Percentiles rank a stretch among this genome's conserved stretches.
These are phyloP conservation scores for Rosalia funebris DNA, from an alignment of 2,888 invertebrate genomes.

Conservation along the genomic window DNA sequence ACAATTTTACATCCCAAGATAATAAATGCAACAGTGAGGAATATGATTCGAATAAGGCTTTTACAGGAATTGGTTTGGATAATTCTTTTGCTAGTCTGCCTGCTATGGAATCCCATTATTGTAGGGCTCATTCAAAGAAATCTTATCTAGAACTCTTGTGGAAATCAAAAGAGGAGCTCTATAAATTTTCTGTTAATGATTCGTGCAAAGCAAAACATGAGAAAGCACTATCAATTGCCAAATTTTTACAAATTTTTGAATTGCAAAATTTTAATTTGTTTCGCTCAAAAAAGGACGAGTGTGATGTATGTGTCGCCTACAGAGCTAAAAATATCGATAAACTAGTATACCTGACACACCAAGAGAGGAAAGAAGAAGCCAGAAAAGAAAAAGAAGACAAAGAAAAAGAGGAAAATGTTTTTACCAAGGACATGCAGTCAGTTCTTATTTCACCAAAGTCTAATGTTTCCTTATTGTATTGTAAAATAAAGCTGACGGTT, in stretches of 20 bases:
- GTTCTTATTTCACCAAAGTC: constrained; percentile 34
- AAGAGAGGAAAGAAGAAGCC: not conserved
- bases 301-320: not conserved
- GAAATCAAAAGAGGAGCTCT: not conserved
- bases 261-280: not conserved
- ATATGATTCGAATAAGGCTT: not conserved
- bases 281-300: constrained; percentile 3
- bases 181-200: not conserved
- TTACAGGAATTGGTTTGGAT: not conserved
- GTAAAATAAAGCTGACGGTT: constrained; percentile 30
- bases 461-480: constrained; percentile 30
- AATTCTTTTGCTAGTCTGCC: not conserved
- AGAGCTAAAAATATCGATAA: not conserved
- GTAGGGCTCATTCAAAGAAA: not conserved
- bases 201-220: not conserved
- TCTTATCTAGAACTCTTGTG: not conserved
- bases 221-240: not conserved
- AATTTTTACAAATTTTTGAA: not conserved
- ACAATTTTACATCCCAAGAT: not conserved
- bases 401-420: constrained; percentile 29
- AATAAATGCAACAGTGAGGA: not conserved
- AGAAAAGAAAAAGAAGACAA: constrained; percentile 28
- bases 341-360: not conserved
- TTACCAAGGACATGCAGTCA: constrained; percentile 33
- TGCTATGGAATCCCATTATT: not conserved